A percentile compares a stretch with the other conserved stretches of the same genome.
These are phyloP conservation scores for Megastigmus dorsalis DNA, from an alignment of 2,888 invertebrate genomes.

Conservation along the genomic window DNA sequence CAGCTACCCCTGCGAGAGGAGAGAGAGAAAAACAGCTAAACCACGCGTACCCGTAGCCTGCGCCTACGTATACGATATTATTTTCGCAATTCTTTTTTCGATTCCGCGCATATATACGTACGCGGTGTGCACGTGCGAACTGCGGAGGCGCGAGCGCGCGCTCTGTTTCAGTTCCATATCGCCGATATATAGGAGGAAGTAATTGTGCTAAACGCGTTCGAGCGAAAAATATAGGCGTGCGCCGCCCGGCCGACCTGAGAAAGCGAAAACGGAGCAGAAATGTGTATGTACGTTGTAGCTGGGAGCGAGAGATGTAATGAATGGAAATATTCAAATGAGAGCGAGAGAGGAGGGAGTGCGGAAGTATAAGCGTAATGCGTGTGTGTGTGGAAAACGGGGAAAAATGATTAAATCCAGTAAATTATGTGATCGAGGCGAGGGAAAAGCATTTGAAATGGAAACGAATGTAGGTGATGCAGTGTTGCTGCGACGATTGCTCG, in stretches of 20 bases:
- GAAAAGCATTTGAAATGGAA: too few species aligned
- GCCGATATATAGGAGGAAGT: too few species aligned
- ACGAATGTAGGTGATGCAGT: too few species aligned
- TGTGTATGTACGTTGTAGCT: background rate
- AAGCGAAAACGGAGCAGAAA: background rate
- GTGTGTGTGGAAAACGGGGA: background rate
- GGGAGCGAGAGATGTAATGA: conserved; percentile 4
- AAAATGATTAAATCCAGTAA: too few species aligned
- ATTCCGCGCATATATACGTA: conserved; percentile 7
- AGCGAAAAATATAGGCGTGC: conserved; percentile 28
- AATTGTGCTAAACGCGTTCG: conserved; percentile 41
- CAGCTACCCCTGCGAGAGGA: too few species aligned
- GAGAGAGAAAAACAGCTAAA: too few species aligned
- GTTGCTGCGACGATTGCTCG: too few species aligned
- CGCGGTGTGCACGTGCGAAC: too few species aligned
- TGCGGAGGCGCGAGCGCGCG: background rate
- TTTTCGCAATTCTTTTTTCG: conserved; percentile 35
- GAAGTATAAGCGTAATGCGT: background rate
- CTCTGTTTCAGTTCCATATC: background rate
- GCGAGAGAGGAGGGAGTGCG: background rate
- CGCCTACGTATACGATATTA: conserved; percentile 17
- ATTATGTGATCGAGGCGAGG: too few species aligned
- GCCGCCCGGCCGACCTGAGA: too few species aligned
- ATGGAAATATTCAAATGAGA: background rate
- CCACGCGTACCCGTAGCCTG: too few species aligned